These are phyloP conservation scores for Tenodera sinensis DNA, from an alignment of 2,888 invertebrate species.

Conservation along the genomic window DNA sequence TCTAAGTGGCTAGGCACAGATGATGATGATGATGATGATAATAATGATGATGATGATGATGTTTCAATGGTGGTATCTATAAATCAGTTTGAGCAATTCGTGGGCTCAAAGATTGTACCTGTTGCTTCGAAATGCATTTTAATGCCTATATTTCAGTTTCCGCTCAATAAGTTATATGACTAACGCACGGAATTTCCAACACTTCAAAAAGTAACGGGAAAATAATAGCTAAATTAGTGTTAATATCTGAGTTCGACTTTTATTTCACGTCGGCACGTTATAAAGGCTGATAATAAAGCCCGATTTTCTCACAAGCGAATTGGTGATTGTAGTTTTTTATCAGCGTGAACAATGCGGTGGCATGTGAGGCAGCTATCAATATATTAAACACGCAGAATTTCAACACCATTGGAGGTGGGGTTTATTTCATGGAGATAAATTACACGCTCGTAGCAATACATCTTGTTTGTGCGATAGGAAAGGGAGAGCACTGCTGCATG, in stretches of 20 bases:
- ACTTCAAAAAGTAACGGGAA: not conserved
- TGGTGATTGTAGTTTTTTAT: not conserved
- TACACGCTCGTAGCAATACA: not conserved
- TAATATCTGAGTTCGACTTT: not conserved
- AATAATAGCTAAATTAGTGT: not conserved
- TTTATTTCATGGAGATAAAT: not conserved
- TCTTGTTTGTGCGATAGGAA: not conserved
- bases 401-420: not conserved
- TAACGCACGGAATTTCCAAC: not conserved
- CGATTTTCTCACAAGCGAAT: not conserved
- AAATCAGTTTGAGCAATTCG: not conserved
- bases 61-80: no score
- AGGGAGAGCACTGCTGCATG: not conserved
- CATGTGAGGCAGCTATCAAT: not conserved
- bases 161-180: not conserved
- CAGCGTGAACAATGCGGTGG: not conserved
- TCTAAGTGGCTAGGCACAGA: no score
- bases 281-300: not conserved
- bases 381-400: not conserved
- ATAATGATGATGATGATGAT: no score
- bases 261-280: not conserved
- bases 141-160: not conserved
- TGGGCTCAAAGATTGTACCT: not conserved
- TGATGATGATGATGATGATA: no score
- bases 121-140: not conserved